Base-by-base conservation (phyloP, 1,140 invertebrate species). In the Nephila pilipes region DNA sequence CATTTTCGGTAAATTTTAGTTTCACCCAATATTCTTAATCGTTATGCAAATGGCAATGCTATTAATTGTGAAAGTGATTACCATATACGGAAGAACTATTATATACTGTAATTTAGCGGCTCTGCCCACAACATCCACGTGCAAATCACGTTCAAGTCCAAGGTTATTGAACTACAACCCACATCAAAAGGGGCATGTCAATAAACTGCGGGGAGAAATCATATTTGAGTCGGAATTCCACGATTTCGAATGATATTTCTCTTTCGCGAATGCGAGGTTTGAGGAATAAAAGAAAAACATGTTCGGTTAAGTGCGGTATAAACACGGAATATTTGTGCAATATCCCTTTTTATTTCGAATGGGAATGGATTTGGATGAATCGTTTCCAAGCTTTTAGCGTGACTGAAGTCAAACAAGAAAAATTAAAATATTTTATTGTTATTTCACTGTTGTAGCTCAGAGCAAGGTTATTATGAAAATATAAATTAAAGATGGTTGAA, bases 151-250 rank as follows among this genome's bases (percentile, higher is more conserved):
- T 36, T 75, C 32, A 75, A 20, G 65, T 32, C 14, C 29, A 36
- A 4, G 65, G 65, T 75, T 29, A 16, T 32, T 75, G 65, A 75
- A 75, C 65, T 22, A 58, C 14, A 75, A 29, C 65, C 65, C 65
- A 75, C 65, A 75, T 75, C 65, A 75, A 75, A 75, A 75, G 25
- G 65, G 20, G 29, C 16, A 65, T 32, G 65, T 75, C 65, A 36
- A 75, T 32, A 75, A 75, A 75, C 65, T 75, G 16, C 25, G 12
- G 1, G 65, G 29, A 25, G 2, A 10, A 12, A 5, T 32, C 29
- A 4, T 75, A 29, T 75, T 75, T 75, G 29, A 29, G 14, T 32
- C 12, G 2, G 65, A 36, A 75, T 75, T 75, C 32, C 65, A 29
- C 32, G 12, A 75, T 75, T 75, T 32, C 65, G 65, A 75, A 32